A percentile compares a stretch with the other conserved stretches of the same genome.
Conservation (phyloP, 2,888 invertebrate genomes). For the Euproctis similis region DNA sequence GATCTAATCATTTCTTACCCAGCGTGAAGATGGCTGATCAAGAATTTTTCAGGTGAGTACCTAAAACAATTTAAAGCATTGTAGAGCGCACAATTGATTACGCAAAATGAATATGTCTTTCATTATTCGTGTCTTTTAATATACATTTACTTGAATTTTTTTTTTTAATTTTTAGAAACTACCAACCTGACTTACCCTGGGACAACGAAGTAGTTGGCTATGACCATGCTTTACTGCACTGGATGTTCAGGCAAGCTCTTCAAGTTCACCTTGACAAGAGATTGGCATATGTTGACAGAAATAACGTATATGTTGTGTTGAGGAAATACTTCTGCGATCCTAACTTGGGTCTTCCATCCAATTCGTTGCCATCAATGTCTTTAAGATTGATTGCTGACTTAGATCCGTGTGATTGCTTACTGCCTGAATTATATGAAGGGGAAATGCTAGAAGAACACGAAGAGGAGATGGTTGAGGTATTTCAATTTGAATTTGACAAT, state of each 20-base stretch:
- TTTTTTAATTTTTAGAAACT: conserved; percentile 30
- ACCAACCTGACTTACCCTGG: conserved; percentile 58
- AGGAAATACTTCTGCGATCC: conserved; percentile 53
- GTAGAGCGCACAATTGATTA: too few relatives aligned
- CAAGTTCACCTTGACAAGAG: conserved; percentile 39
- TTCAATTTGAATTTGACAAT: too few relatives aligned
- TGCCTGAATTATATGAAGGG: conserved; percentile 41
- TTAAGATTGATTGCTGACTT: conserved; percentile 30
- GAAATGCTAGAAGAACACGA: conserved; percentile 29
- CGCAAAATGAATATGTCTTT: too few relatives aligned
- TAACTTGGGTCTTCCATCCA: conserved; percentile 51
- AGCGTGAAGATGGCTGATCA: conserved; percentile 28
- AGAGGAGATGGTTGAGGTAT: conserved; percentile 31
- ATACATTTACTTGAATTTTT: too few relatives aligned
- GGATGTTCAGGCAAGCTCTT: conserved; percentile 64
- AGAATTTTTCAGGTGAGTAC: conserved; percentile 42
- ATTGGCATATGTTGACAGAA: conserved; percentile 31
- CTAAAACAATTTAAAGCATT: too few relatives aligned
- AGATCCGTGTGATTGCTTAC: conserved; percentile 53
- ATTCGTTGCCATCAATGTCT: conserved; percentile 31
- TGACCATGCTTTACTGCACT: conserved; percentile 40
- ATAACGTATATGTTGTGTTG: conserved; percentile 31
- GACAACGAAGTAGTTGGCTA: conserved; percentile 42
- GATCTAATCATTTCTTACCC: conserved; percentile 22
- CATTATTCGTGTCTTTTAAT: too few relatives aligned